A percentile compares a stretch with the other conserved stretches of the same genome.
phyloP scores from a whole-genome alignment of 92 coral and sea anemone genomes.

The Anthopleura xanthogrammica region DNA sequence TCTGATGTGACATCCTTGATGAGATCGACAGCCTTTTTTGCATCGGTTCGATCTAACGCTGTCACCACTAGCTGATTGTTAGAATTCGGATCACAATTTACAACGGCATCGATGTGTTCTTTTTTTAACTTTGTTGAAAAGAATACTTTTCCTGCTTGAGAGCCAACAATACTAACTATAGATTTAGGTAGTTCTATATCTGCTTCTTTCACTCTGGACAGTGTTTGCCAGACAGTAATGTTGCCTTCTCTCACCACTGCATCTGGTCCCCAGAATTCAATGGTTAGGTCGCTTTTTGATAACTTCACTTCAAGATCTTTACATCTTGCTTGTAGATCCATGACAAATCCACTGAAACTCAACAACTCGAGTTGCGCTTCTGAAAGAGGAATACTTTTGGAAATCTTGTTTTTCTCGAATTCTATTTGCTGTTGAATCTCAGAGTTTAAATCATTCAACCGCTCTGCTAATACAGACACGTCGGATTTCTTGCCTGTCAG shows the following conservation, averaged over 20 bases:
- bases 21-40: constrained; percentile 31
- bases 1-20: constrained; percentile 41
- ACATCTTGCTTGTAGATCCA: constrained; percentile 21
- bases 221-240: constrained; percentile 29
- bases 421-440: constrained; percentile 36
- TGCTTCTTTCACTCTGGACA: constrained; percentile 28
- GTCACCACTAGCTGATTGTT: constrained; percentile 28
- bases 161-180: constrained; percentile 16
- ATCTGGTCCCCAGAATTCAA: constrained; percentile 42
- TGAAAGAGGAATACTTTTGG: constrained; percentile 1
- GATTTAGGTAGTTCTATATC: constrained; percentile 26
- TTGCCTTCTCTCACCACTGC: constrained; percentile 29
- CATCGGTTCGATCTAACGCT: constrained; percentile 42
- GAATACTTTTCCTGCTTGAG: constrained; percentile 23
- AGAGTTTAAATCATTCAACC: constrained; percentile 30
- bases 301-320: constrained; percentile 15
- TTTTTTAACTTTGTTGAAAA: constrained; percentile 19
- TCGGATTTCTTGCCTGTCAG: constrained; percentile 35
- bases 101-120: constrained; percentile 23
- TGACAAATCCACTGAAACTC: constrained; percentile 14
- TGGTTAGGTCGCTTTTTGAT: constrained; percentile 6
- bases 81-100: constrained; percentile 12
- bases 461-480: constrained; percentile 26
- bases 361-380: constrained; percentile 31
- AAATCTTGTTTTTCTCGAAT: constrained; percentile 36